Evolutionary conservation across 2,113 vertebrate genomes (phyloP).

Genomic region (Chiloscyllium plagiosum): DNA sequence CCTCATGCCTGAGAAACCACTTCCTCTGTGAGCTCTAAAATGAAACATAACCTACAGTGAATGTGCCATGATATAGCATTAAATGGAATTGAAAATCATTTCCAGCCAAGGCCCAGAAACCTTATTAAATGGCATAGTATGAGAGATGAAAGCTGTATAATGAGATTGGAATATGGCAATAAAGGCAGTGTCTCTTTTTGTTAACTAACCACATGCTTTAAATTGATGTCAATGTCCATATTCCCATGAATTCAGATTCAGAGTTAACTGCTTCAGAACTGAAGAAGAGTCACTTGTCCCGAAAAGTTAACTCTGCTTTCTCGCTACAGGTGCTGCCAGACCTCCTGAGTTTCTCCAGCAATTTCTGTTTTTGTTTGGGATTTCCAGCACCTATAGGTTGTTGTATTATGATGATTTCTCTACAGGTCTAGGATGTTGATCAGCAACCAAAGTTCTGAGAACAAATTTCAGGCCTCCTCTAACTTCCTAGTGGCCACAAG

Average conservation of each 20-base stretch:
- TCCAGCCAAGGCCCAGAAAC: background rate
- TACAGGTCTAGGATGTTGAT: background rate
- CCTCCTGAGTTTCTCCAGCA: too few relatives aligned
- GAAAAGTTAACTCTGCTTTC: too few relatives aligned
- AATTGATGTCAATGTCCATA: background rate
- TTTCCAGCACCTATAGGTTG: too few relatives aligned
- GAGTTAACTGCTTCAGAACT: background rate
- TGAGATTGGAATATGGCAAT: background rate
- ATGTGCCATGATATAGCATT: background rate
- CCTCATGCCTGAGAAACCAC: background rate
- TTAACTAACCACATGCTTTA: background rate
- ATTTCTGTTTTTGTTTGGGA: too few relatives aligned
- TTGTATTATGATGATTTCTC: background rate
- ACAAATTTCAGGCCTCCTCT: background rate
- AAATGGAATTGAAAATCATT: slow-evolving; percentile 15
- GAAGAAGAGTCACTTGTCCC: too few relatives aligned
- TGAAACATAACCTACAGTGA: background rate
- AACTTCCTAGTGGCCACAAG: background rate
- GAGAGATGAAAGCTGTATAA: background rate
- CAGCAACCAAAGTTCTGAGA: background rate
- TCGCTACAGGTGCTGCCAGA: too few relatives aligned
- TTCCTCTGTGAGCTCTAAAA: background rate
- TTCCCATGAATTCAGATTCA: background rate
- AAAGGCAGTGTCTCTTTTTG: background rate
- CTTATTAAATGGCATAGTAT: background rate